Base-by-base conservation (phyloP, 2,113 vertebrate species). In the Dipodomys ordii region DNA sequence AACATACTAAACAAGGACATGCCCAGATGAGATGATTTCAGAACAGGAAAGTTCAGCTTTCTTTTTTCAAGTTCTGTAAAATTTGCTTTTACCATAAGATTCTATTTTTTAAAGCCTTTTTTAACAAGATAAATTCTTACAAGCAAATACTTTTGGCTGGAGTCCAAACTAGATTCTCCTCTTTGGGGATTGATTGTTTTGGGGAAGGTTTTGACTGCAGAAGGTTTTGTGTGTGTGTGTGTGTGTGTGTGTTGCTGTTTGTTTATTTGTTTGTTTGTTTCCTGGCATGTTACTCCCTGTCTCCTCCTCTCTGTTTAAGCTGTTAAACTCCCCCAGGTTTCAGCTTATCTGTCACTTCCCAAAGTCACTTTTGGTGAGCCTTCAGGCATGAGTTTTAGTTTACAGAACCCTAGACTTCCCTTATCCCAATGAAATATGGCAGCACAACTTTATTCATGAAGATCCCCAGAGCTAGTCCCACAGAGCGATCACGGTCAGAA, bases 381-480 rank as follows among this genome's bases (percentile, higher is more conserved):
- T 67, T 12, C 53, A 57, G 15, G 53, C 16, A 11, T 16, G 53
- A 57, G 53, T 57, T 60, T 82, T 71, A 79, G 32, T 44, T 9
- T 22, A 74, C 0, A 89, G 60, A 69, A 92, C 23, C 25, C 30
- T 73, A 69, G 22, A 78, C 19, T 78, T 77, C 15, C 28, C 30
- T 19, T 69, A 65, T 53, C 18, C 22, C 39, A 88, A 46, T 64
- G 68, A 88, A 87, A 82, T 25, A 49, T 19, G 4, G 32, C 39
- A 5, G 49, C 53, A 69, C n/a, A 60, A 83, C 79, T 89, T 87
- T 83, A 79, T 83, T 83, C 20, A 69, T 28, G 16, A 88, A 86
- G 88, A 92, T 78, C 73, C 28, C 60, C 78, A 94, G 57, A 92
- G 23, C 28, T 35, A n/a, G 39, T 82, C 65, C 60, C 57, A 28